Conservation (phyloP, 2,797 vertebrate genomes). For the Danio choprae region DNA sequence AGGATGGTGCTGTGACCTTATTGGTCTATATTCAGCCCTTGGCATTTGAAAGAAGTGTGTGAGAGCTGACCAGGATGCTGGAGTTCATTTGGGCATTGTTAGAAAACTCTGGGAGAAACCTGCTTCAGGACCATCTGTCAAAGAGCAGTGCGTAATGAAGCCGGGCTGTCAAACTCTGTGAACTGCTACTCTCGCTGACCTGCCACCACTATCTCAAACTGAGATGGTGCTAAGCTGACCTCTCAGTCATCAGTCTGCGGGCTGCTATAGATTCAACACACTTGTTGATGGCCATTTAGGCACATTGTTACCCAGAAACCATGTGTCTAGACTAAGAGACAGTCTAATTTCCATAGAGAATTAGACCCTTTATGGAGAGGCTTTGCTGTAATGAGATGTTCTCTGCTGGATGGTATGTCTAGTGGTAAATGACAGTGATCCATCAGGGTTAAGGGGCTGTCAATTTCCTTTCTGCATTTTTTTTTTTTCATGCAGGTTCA, state of each 20-base stretch:
- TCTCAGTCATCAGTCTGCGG: conserved; percentile 28
- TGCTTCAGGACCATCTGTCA: conserved; percentile 54
- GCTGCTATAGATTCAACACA: neutral
- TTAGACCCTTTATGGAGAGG: conserved; percentile 36
- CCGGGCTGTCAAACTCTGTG: conserved; percentile 45
- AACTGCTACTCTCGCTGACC: conserved; percentile 16
- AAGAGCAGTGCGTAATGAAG: conserved; percentile 52
- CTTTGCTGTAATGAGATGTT: conserved; percentile 41
- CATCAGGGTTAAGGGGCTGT: conserved; percentile 45
- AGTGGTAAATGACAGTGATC: conserved; percentile 41
- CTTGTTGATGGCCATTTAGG: conserved; percentile 46
- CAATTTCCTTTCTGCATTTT: conserved; percentile 15
- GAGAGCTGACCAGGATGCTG: conserved; percentile 15
- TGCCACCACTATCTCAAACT: conserved; percentile 26
- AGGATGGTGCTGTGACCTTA: conserved; percentile 36
- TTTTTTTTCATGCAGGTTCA: conserved; percentile 31
- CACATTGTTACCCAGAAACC: conserved; percentile 39
- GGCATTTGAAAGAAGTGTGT: conserved; percentile 40
- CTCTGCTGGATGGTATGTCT: conserved; percentile 19
- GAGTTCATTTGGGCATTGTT: conserved; percentile 43
- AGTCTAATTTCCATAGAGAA: conserved; percentile 46
- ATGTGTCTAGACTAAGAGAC: conserved; percentile 25
- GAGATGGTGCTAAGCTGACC: conserved; percentile 26
- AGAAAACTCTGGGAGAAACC: conserved; percentile 33
- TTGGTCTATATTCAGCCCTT: conserved; percentile 49